These are phyloP conservation scores for Heliconius himera DNA, from an alignment of 1,140 invertebrate species.

Conservation along the genomic window DNA sequence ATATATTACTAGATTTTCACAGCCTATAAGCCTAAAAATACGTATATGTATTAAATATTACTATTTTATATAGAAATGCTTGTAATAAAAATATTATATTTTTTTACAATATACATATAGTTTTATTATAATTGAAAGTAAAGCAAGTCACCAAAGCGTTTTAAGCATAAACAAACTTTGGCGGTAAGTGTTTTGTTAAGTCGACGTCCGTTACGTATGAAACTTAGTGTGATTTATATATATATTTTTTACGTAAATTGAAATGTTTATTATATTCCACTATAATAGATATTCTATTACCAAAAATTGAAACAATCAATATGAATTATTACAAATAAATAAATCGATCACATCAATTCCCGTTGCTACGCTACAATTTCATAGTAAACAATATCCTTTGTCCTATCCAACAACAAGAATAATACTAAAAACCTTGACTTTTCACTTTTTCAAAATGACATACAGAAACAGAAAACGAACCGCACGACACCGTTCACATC, in stretches of 20 bases:
- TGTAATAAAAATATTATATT: background rate
- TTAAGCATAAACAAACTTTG: conserved; percentile 19
- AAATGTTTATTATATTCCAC: background rate
- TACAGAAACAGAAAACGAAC: background rate
- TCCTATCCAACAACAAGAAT: conserved; percentile 47
- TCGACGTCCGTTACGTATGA: conserved; percentile 18
- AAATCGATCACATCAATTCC: conserved; percentile 51
- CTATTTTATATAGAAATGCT: no score
- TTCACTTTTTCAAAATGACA: conserved; percentile 27
- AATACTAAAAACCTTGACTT: conserved; percentile 30
- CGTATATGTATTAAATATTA: background rate
- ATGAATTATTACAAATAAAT: conserved; percentile 43
- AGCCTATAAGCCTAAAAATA: conserved; percentile 36
- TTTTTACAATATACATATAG: background rate
- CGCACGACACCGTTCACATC: background rate
- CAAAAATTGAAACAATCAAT: background rate
- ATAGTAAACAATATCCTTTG: conserved; percentile 71
- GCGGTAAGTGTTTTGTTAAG: background rate
- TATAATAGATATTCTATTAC: background rate
- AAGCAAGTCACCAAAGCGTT: background rate
- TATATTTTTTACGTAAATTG: conserved; percentile 3
- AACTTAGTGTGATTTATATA: background rate
- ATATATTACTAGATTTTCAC: conserved; percentile 40
- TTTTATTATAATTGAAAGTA: background rate
- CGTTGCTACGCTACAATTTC: conserved; percentile 74